Evolutionary conservation across 2,888 invertebrate genomes (phyloP).

Genomic region (Agonopterix subpropinquella): DNA sequence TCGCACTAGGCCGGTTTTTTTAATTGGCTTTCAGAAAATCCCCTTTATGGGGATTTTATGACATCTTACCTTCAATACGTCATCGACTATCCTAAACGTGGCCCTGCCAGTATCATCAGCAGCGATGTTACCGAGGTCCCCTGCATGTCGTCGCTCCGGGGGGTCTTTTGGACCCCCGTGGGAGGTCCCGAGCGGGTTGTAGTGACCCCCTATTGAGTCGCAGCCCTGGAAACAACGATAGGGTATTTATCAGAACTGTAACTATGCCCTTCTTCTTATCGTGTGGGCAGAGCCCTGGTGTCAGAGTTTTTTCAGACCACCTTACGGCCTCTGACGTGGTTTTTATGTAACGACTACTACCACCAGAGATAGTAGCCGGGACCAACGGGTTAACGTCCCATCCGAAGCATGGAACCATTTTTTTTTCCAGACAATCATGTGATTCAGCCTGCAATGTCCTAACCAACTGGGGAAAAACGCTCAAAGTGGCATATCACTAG

Average conservation of each 20-base stretch:
- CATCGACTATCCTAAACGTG: slow-evolving; percentile 51
- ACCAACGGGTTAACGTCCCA: no score
- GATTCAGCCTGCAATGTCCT: no score
- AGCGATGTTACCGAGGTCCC: slow-evolving; percentile 91
- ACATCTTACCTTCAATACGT: slow-evolving; percentile 40
- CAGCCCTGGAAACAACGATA: slow-evolving; percentile 82
- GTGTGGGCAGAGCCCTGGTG: no score
- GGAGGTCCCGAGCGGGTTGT: slow-evolving; percentile 83
- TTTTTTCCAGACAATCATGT: no score
- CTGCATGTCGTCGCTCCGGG: slow-evolving; percentile 82
- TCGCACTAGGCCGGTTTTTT: background rate
- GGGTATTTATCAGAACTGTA: background rate
- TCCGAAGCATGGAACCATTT: no score
- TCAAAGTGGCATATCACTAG: no score
- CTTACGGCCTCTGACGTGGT: no score
- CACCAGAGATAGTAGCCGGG: no score
- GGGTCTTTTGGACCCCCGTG: slow-evolving; percentile 87
- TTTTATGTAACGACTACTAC: no score
- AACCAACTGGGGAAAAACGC: no score
- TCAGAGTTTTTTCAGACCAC: no score
- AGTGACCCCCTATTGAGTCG: slow-evolving; percentile 92
- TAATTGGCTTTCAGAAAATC: background rate
- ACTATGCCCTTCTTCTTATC: no score
- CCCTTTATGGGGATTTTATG: background rate
- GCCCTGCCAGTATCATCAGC: slow-evolving; percentile 83